Base-by-base conservation (phyloP, 2,888 invertebrate species). In the Ptilodon capucinus region DNA sequence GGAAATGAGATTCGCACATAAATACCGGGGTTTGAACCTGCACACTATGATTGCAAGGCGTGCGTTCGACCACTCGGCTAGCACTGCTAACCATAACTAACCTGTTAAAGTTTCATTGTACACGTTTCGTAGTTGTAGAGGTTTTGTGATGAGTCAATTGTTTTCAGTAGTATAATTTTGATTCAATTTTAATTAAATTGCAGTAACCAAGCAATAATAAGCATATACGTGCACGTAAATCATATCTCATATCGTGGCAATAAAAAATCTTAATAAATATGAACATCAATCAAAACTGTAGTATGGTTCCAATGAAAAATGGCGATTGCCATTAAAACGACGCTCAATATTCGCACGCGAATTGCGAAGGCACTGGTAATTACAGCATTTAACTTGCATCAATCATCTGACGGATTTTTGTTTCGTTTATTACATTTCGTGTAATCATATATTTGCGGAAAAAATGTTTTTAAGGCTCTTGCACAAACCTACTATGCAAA, bases 311-410 rank as follows among this genome's bases (percentile, higher is more conserved):
- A 76, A 73, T 86, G 85, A 84, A 82, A 85, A 84, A 85, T 85
- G 81, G 71, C 69, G 57, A 69, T 66, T 66, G 68, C 74, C 73
- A 84, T 82, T 81, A 79, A 80, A 82, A 75, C 65, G 63, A 76
- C 68, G 72, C 72, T 74, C 70, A 74, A 73, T 60, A 58, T 60
- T 54, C 64, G 67, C 77, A 78, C 74, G 76, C 81, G 72, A 76
- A 74, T 77, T 73, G 76, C 81, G 72, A 76, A 74, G 66, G 11
- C 16, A 14, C 60, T 62, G 68, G 72, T 81, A 80, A 85, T 85
- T 84, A 83, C 76, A 76, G 74, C 77, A 71, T 78, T 82, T 74
- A 77, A 76, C 69, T 73, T 61, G 62, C 86, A 86, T 86, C 82
- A 82, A 85, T 86, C 86, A 85, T 71, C 56, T 40, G 54, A 47